Evolutionary conservation across 2,888 invertebrate genomes (phyloP).

Genomic region (Lathronympha strigana): DNA sequence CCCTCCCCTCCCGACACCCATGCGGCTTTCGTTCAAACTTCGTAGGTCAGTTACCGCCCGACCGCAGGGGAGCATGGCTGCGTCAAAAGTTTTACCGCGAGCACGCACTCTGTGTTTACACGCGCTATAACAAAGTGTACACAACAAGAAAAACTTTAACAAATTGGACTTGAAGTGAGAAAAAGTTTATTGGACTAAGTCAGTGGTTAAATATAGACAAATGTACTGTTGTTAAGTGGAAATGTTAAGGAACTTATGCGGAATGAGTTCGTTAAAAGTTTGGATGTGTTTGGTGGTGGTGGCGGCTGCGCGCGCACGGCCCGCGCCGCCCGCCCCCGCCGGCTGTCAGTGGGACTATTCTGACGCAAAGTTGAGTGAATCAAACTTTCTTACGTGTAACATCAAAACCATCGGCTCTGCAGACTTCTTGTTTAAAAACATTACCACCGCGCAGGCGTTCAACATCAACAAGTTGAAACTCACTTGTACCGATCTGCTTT

Average conservation of each 20-base stretch:
- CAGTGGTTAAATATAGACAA: slow-evolving; percentile 71
- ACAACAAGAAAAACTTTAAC: slow-evolving; percentile 66
- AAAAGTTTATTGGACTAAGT: slow-evolving; percentile 63
- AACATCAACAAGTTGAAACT: slow-evolving; percentile 87
- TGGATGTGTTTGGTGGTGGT: slow-evolving; percentile 78
- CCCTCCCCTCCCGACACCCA: slow-evolving; percentile 69
- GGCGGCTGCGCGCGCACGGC: slow-evolving; percentile 81
- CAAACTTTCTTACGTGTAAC: slow-evolving; percentile 87
- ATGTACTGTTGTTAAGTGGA: slow-evolving; percentile 75
- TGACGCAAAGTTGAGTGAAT: slow-evolving; percentile 83
- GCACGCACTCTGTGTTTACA: slow-evolving; percentile 80
- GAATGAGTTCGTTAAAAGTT: slow-evolving; percentile 82
- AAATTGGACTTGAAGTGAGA: slow-evolving; percentile 66
- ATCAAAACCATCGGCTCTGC: slow-evolving; percentile 89
- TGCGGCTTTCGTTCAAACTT: slow-evolving; percentile 84
- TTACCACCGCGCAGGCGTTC: slow-evolving; percentile 88
- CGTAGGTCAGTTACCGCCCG: slow-evolving; percentile 85
- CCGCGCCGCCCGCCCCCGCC: slow-evolving; percentile 85
- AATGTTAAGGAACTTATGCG: slow-evolving; percentile 76
- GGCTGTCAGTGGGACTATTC: slow-evolving; percentile 90
- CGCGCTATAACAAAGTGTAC: slow-evolving; percentile 71
- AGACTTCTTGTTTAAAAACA: slow-evolving; percentile 87
- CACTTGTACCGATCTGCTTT: slow-evolving; percentile 89
- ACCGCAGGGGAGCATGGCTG: slow-evolving; percentile 84
- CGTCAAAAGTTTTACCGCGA: slow-evolving; percentile 81